phyloP scores from a whole-genome alignment of 2,888 invertebrate species.

The Lepetodrilus schrolli region DNA sequence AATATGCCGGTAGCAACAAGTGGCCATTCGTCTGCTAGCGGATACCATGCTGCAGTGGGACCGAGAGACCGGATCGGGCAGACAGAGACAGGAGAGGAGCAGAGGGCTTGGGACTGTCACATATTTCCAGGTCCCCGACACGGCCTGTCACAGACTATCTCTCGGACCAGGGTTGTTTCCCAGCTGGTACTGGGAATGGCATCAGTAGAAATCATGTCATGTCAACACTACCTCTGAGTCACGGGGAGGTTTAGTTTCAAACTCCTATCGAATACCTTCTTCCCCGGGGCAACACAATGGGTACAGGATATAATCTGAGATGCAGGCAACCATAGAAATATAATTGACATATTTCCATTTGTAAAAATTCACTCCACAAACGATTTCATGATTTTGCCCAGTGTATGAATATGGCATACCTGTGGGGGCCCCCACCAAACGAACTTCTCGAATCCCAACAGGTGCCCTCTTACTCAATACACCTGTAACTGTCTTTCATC shows the following conservation, averaged over 20 bases:
- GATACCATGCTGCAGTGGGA: no score
- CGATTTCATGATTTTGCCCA: no score
- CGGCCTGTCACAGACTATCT: no score
- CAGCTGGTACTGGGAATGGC: slow-evolving; percentile 5
- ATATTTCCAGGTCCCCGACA: no score
- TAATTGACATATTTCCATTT: background rate
- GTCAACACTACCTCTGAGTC: slow-evolving; percentile 4
- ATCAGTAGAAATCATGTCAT: background rate
- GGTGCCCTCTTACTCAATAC: slow-evolving; percentile 9
- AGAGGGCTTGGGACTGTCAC: no score
- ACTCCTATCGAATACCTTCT: slow-evolving; percentile 1
- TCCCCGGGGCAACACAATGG: background rate
- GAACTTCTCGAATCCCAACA: background rate
- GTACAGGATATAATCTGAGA: slow-evolving; percentile 17
- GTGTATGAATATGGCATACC: background rate
- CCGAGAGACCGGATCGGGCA: no score
- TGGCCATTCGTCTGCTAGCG: background rate
- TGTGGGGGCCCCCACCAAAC: background rate
- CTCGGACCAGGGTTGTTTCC: no score
- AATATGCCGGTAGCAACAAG: slow-evolving; percentile 16
- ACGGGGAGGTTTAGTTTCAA: slow-evolving; percentile 8
- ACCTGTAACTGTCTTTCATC: slow-evolving; percentile 17
- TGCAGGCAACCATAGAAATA: slow-evolving; percentile 25
- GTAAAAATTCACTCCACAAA: no score
- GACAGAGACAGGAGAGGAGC: no score